Evolutionary conservation across 1,140 invertebrate species (phyloP).

Genomic region (Oryzaephilus surinamensis): DNA sequence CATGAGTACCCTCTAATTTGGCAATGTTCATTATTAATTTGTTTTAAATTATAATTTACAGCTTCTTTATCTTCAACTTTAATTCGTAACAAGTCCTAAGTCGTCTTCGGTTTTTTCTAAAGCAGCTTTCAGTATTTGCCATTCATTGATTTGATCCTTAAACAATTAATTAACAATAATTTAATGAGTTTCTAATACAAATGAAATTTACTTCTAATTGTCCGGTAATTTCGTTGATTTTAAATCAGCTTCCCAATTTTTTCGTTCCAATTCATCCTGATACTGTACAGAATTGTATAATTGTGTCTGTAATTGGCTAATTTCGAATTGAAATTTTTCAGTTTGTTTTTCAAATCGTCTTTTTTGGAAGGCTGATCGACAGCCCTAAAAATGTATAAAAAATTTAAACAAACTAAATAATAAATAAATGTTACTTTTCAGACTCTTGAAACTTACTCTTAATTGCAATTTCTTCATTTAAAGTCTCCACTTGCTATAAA

Average conservation of each 20-base stretch:
- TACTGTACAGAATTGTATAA: conserved; percentile 42
- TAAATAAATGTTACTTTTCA: conserved; percentile 21
- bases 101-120: conserved; percentile 12
- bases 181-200: not conserved
- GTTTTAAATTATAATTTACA: too few species aligned
- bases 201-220: conserved; percentile 32
- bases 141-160: not conserved
- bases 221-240: conserved; percentile 36
- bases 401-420: not conserved
- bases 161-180: not conserved
- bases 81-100: too few species aligned
- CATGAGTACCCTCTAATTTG: too few species aligned
- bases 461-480: conserved; percentile 49
- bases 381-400: conserved; percentile 25
- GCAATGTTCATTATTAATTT: too few species aligned
- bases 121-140: too few species aligned
- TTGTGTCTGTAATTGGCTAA: conserved; percentile 42
- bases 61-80: too few species aligned
- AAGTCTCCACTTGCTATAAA: conserved; percentile 42
- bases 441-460: conserved; percentile 43
- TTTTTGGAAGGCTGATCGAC: conserved; percentile 46
- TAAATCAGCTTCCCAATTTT: conserved; percentile 38
- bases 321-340: conserved; percentile 43
- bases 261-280: conserved; percentile 46
- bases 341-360: conserved; percentile 48